Evolutionary conservation across 2,113 vertebrate genomes (phyloP).

Genomic region (Trachemys scripta): DNA sequence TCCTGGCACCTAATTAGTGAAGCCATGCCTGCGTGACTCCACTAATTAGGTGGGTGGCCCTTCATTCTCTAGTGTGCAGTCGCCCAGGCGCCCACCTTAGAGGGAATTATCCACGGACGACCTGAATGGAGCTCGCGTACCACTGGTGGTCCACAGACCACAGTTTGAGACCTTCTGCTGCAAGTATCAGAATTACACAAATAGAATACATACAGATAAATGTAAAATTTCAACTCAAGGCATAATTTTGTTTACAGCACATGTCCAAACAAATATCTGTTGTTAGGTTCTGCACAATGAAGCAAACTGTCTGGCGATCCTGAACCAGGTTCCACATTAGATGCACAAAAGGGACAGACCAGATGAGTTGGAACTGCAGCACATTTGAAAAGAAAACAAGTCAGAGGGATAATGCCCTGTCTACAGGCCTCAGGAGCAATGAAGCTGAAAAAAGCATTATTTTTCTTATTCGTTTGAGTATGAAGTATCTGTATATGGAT

Average conservation of each 20-base stretch:
- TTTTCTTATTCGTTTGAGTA: not conserved
- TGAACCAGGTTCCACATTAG: not conserved
- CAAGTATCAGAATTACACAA: too few relatives aligned
- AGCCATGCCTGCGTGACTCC: too few relatives aligned
- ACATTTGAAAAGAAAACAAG: not conserved
- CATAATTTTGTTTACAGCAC: not conserved
- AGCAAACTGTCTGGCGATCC: not conserved
- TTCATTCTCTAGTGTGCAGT: too few relatives aligned
- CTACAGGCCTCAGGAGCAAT: not conserved
- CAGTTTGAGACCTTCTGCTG: too few relatives aligned
- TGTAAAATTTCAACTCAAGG: not conserved
- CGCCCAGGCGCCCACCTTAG: too few relatives aligned
- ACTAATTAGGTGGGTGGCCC: too few relatives aligned
- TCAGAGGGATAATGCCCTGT: not conserved
- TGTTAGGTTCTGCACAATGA: not conserved
- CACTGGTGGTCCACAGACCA: too few relatives aligned
- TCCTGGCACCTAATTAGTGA: too few relatives aligned
- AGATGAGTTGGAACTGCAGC: not conserved
- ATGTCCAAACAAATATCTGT: not conserved
- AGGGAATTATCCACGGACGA: too few relatives aligned
- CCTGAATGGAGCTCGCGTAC: too few relatives aligned
- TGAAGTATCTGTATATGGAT: not conserved
- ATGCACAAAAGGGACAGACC: not conserved
- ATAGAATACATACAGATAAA: not conserved
- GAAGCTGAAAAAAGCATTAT: not conserved